Conservation (phyloP, 2,797 vertebrate species). For the Neosilurus hyrtlii region DNA sequence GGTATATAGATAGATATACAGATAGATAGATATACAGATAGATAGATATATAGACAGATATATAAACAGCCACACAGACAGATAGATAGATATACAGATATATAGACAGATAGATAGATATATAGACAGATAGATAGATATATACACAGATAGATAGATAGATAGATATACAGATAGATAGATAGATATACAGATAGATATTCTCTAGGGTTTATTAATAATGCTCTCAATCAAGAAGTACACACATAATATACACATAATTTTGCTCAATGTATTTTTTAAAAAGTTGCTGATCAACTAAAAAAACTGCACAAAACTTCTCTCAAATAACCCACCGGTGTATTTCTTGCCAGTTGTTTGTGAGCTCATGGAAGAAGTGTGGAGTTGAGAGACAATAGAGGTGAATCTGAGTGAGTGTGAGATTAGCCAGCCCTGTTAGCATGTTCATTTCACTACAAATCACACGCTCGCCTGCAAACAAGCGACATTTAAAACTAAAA, state of each 20-base stretch:
- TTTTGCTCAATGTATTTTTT: not conserved
- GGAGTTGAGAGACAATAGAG: conserved; percentile 30
- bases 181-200: not conserved
- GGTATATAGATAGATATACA: no score
- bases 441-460: conserved; percentile 1
- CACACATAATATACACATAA: not conserved
- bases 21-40: no score
- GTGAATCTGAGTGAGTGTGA: not conserved
- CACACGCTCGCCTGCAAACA: not conserved
- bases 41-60: not conserved
- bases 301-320: not conserved
- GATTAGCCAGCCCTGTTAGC: conserved; percentile 20
- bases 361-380: conserved; percentile 4
- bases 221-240: no score
- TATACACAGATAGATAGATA: no score
- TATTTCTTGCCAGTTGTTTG: not conserved
- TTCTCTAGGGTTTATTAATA: no score
- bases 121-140: not conserved
- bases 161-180: no score
- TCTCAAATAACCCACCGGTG: not conserved
- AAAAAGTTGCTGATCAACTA: not conserved
- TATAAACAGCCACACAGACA: no score
- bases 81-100: not conserved
- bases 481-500: not conserved
- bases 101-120: no score